These are phyloP conservation scores for Drosophila saltans DNA, from an alignment of 1,140 invertebrate species.

Conservation along the genomic window DNA sequence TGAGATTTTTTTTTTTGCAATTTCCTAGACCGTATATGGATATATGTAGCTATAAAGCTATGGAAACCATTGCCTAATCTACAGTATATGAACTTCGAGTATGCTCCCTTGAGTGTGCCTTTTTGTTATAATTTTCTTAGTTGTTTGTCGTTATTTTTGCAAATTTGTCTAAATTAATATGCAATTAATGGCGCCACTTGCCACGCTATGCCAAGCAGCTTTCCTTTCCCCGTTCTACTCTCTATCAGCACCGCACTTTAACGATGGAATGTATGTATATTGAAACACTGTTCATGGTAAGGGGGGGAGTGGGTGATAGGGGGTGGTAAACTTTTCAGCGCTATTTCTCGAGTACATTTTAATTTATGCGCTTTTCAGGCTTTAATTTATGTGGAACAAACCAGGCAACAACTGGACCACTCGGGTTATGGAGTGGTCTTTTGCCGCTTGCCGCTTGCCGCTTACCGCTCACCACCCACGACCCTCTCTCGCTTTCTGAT, in stretches of 20 bases:
- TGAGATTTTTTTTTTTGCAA: too few relatives aligned
- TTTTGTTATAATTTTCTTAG: constrained; percentile 16
- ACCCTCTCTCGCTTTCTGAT: too few relatives aligned
- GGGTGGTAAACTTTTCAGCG: not conserved
- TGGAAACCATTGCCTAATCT: not conserved
- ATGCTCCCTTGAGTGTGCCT: not conserved
- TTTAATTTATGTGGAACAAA: constrained; percentile 57
- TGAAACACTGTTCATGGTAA: not conserved
- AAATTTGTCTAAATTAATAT: constrained; percentile 64
- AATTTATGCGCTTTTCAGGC: constrained; percentile 56
- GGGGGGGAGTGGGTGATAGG: not conserved
- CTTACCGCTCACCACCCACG: too few relatives aligned
- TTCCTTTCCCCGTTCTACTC: too few relatives aligned
- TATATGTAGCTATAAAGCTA: too few relatives aligned
- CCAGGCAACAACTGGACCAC: constrained; percentile 28
- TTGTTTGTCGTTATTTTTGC: constrained; percentile 17
- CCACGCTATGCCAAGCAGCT: constrained; percentile 4
- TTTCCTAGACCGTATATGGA: too few relatives aligned
- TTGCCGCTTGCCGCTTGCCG: not conserved
- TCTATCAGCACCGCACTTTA: not conserved
- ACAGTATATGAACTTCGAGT: not conserved
- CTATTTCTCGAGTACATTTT: constrained; percentile 27
- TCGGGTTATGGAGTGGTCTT: not conserved
- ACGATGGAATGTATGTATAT: not conserved
- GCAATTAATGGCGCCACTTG: constrained; percentile 54